phyloP scores from a whole-genome alignment of 2,113 vertebrate species.

The Recurvirostra avosetta region DNA sequence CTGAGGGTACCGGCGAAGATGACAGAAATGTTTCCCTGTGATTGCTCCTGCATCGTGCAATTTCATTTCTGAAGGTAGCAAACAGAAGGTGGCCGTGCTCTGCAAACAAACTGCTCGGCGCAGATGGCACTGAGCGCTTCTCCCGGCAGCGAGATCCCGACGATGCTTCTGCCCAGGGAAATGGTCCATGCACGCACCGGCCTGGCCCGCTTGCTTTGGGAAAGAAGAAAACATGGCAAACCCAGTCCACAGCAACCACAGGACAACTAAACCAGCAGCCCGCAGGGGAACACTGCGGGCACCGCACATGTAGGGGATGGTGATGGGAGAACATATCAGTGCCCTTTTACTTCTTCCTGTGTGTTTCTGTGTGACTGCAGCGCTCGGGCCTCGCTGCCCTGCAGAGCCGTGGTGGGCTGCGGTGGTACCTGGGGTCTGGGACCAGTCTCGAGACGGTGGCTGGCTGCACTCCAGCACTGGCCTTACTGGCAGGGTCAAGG shows the following conservation, averaged over 20 bases:
- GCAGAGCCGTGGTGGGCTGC: not conserved
- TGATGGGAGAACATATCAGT: rapidly evolving
- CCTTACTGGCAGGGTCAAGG: rapidly evolving
- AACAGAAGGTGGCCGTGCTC: constrained; percentile 23
- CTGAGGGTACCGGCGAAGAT: not conserved
- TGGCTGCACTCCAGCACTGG: not conserved
- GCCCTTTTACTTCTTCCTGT: not conserved
- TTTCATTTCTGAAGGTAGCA: not conserved
- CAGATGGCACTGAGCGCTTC: not conserved
- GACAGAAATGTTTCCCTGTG: not conserved
- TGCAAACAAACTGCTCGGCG: not conserved
- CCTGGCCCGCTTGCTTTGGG: rapidly evolving
- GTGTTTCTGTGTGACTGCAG: rapidly evolving
- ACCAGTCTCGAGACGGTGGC: too few species aligned
- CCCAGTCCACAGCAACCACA: rapidly evolving
- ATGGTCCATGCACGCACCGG: rapidly evolving
- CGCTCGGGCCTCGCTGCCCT: rapidly evolving
- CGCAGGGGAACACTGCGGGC: rapidly evolving
- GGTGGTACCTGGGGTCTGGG: too few species aligned
- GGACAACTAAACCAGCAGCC: not conserved
- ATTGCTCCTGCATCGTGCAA: not conserved
- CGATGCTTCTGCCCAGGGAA: not conserved
- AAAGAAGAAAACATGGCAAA: not conserved
- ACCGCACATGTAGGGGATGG: rapidly evolving
- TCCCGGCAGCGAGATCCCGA: not conserved